A percentile compares a stretch with the other conserved stretches of the same genome.
phyloP scores from a whole-genome alignment of 2,113 vertebrate genomes.

The Pycnonotus jocosus region DNA sequence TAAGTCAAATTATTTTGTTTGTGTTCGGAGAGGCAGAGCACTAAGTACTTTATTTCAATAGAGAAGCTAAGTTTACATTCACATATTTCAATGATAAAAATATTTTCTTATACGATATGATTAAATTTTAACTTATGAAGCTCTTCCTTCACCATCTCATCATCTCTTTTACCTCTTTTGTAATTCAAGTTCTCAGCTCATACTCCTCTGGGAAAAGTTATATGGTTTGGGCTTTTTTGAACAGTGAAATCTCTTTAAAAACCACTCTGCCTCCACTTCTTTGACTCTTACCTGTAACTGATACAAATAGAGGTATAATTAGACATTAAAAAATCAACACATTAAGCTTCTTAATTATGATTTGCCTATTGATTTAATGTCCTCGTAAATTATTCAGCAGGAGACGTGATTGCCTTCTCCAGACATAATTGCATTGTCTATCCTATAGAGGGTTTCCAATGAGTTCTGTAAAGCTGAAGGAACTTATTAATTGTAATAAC shows the following conservation, averaged over 20 bases:
- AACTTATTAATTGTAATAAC: neutral
- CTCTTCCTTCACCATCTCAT: neutral
- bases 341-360: conserved; percentile 56
- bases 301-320: conserved; percentile 53
- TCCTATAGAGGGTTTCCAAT: neutral
- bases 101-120: neutral
- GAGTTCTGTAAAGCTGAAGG: neutral
- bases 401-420: conserved; percentile 38
- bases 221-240: neutral
- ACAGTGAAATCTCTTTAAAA: neutral
- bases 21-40: neutral
- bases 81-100: neutral
- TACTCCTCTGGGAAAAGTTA: neutral
- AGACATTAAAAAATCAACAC: conserved; percentile 47
- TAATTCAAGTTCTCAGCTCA: neutral
- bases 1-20: neutral
- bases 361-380: conserved; percentile 64
- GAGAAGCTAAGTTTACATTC: neutral
- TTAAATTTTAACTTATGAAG: conserved; percentile 9
- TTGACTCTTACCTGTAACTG: conserved; percentile 34
- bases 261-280: neutral
- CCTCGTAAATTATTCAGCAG: conserved; percentile 56
- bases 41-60: neutral
- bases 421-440: conserved; percentile 49
- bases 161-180: neutral